Evolutionary conservation across 1,140 invertebrate species (phyloP).

Genomic region (Brachionus koreanus): DNA sequence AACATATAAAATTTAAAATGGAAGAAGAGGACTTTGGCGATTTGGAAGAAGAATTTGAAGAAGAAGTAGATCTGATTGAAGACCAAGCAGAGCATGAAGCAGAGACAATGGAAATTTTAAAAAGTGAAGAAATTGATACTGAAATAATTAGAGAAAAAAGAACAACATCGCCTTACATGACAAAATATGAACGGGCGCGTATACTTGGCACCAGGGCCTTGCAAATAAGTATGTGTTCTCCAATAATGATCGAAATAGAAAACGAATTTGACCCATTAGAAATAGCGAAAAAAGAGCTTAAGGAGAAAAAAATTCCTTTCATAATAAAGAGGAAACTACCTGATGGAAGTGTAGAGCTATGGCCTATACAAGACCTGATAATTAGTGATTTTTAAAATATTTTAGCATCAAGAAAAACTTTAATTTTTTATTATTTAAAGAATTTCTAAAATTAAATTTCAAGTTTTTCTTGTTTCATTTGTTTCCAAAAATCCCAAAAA

Average conservation of each 20-base stretch:
- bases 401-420: neutral
- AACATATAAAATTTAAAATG: neutral
- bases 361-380: slow-evolving; percentile 96
- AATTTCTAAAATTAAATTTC: no score
- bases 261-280: slow-evolving; percentile 97
- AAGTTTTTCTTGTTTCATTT: no score
- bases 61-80: slow-evolving; percentile 49
- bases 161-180: slow-evolving; percentile 74
- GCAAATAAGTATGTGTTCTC: slow-evolving; percentile 99
- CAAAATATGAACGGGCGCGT: slow-evolving; percentile 90
- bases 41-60: slow-evolving; percentile 51
- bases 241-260: slow-evolving; percentile 98
- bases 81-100: slow-evolving; percentile 45
- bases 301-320: slow-evolving; percentile 87
- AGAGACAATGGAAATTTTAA: slow-evolving; percentile 51
- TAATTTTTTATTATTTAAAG: no score
- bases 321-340: slow-evolving; percentile 94
- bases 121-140: neutral
- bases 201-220: slow-evolving; percentile 91
- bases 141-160: slow-evolving; percentile 55
- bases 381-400: slow-evolving; percentile 70
- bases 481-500: no score
- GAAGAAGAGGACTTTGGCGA: slow-evolving; percentile 53
- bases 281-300: slow-evolving; percentile 97
- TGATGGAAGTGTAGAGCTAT: slow-evolving; percentile 98